Evolutionary conservation across 2,888 invertebrate species (phyloP).

Genomic region (Caenorhabditis plicata): DNA sequence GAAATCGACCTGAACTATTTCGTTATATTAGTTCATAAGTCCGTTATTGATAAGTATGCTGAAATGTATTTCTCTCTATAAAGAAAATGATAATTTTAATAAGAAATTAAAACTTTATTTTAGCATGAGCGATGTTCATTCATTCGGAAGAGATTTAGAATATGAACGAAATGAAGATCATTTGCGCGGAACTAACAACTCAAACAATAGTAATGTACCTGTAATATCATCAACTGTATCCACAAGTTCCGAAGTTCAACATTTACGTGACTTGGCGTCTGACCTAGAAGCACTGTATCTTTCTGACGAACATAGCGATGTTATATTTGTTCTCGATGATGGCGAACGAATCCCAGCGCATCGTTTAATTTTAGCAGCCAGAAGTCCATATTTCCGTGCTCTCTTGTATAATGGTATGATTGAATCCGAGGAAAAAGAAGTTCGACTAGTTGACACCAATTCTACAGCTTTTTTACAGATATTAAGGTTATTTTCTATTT

Average conservation of each 20-base stretch:
- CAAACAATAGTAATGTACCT: neutral
- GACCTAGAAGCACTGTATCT: slow-evolving; percentile 83
- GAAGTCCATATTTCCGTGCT: slow-evolving; percentile 90
- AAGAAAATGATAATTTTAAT: neutral
- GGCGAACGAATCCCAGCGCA: slow-evolving; percentile 76
- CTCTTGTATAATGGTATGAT: slow-evolving; percentile 73
- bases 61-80: neutral
- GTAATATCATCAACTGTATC: neutral
- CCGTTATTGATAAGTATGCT: too few relatives aligned
- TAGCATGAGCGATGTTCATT: slow-evolving; percentile 17
- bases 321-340: slow-evolving; percentile 75
- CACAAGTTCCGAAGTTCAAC: slow-evolving; percentile 73
- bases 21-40: too few relatives aligned
- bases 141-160: slow-evolving; percentile 15
- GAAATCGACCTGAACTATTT: too few relatives aligned
- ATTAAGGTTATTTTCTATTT: slow-evolving; percentile 18
- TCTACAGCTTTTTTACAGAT: slow-evolving; percentile 40
- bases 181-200: slow-evolving; percentile 19
- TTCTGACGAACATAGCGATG: slow-evolving; percentile 86
- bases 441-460: slow-evolving; percentile 47
- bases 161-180: slow-evolving; percentile 5
- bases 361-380: slow-evolving; percentile 85
- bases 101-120: too few relatives aligned
- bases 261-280: slow-evolving; percentile 78
- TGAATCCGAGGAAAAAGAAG: slow-evolving; percentile 76